Evolutionary conservation across 2,888 invertebrate species (phyloP), one percentile per base, ranked within the genome.

Genomic region (Mythimna loreyi): DNA sequence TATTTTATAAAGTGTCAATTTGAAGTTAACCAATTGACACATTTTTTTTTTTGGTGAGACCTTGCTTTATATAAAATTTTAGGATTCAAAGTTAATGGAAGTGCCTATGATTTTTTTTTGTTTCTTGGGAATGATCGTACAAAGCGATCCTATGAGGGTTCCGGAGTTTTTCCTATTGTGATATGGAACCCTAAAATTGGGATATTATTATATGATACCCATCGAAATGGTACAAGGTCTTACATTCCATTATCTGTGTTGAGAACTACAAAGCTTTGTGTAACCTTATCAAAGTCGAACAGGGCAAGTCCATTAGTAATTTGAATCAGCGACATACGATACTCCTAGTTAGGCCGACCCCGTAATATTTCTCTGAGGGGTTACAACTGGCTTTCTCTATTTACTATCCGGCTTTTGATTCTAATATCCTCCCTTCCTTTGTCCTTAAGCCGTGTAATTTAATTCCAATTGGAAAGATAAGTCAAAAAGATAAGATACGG

Each of bases 271-370:
- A 57, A 69, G 75, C 53, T 33, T 67, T 75, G 30, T 75, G 53
- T 71, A 75, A 78, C 49, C 59, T 52, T 36, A 78, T 30, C 49
- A 56, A 45, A 65, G 40, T 60, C 9, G 50, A 55, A 64, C 59
- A 56, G 11, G n/a, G 45, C 45, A n/a, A 61, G 59, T 60, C 79
- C 74, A 75, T 75, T 75, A 75, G 79, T 60, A 74, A 80, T 75
- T 68, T 53, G 80, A 80, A 80, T 61, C 61, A 56, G 33, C 1
- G 61, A 45, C 28, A 70, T 50, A 66, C 50, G 56, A 77, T 72
- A 63, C 55, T 71, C 45, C 11, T 25, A 50, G 62, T 59, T 55
- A 66, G 6, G 1, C 19, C 3, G 40, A 28, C 33, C 23, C 23
- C 21, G 63, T 50, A 16, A 55, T 58, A 55, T 64, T 77, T 40